Evolutionary conservation across 2,888 invertebrate species (phyloP).

Genomic region (Reticulitermes lucifugus): DNA sequence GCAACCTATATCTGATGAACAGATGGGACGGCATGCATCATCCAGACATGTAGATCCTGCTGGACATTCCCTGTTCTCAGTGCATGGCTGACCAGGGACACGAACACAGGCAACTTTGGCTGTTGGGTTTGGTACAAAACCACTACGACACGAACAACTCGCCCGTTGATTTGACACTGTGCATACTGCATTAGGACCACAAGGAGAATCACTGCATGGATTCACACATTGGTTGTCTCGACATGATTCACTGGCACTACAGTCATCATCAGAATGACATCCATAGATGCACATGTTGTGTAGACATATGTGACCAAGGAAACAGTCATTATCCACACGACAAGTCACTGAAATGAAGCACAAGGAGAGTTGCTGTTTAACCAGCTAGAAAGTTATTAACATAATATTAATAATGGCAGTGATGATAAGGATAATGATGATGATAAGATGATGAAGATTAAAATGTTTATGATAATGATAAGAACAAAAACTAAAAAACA

Average conservation of each 20-base stretch:
- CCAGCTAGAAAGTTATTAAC: too few relatives aligned
- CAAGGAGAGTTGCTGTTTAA: not conserved
- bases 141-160: constrained; percentile 81
- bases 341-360: constrained; percentile 76
- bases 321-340: constrained; percentile 91
- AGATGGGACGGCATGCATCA: constrained; percentile 80
- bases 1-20: constrained; percentile 80
- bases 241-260: constrained; percentile 86
- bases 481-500: too few relatives aligned
- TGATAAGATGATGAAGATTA: too few relatives aligned
- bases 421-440: too few relatives aligned
- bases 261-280: constrained; percentile 88
- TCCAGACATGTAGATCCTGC: constrained; percentile 79
- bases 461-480: too few relatives aligned
- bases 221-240: constrained; percentile 82
- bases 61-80: constrained; percentile 80
- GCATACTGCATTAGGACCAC: constrained; percentile 87
- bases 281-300: constrained; percentile 88
- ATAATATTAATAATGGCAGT: too few relatives aligned
- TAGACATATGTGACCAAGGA: constrained; percentile 90
- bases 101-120: constrained; percentile 90
- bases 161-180: constrained; percentile 84
- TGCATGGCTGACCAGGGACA: constrained; percentile 80
- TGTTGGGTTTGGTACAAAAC: constrained; percentile 88
- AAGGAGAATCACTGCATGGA: constrained; percentile 81